These are phyloP conservation scores for Unio pictorum DNA, from an alignment of 2,888 invertebrate species.

Conservation along the genomic window DNA sequence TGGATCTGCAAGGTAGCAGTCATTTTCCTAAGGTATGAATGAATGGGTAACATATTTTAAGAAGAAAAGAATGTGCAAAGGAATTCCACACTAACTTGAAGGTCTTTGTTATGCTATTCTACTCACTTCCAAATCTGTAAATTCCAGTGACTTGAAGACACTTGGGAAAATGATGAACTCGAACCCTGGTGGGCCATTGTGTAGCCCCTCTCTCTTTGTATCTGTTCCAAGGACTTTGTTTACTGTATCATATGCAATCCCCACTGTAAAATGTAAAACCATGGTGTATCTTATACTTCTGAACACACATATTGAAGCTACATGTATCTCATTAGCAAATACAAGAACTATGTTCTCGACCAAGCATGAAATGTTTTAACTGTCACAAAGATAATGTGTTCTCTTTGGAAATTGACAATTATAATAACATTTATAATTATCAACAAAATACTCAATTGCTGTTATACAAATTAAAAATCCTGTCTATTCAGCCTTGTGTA, in stretches of 20 bases:
- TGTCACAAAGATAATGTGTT: neutral
- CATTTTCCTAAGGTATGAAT: no score
- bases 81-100: no score
- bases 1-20: no score
- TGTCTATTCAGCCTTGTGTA: no score
- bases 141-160: conserved; percentile 61
- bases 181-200: conserved; percentile 65
- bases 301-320: neutral
- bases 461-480: no score
- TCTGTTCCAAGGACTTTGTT: conserved; percentile 48
- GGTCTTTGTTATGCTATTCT: no score
- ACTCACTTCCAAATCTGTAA: conserved; percentile 46
- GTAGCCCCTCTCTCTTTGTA: conserved; percentile 61
- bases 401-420: neutral
- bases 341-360: neutral
- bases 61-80: no score
- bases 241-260: conserved; percentile 64
- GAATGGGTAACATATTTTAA: no score
- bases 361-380: neutral
- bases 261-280: conserved; percentile 50
- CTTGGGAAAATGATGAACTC: conserved; percentile 68
- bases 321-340: neutral
- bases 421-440: no score
- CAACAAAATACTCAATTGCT: no score
- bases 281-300: neutral